phyloP scores from a whole-genome alignment of 2,888 invertebrate species.

The Pseudoips prasinana region DNA sequence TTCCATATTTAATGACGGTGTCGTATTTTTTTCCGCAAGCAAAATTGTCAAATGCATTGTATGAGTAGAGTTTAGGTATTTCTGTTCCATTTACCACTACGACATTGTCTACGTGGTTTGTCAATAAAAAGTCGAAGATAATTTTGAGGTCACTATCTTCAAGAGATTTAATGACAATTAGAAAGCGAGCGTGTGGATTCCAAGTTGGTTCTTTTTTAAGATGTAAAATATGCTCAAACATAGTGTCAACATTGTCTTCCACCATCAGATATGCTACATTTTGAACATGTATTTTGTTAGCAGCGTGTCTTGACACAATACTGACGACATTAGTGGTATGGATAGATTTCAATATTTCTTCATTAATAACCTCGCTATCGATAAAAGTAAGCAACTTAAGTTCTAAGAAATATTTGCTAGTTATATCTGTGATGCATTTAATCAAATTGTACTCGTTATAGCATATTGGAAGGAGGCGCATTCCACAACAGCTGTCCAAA shows the following conservation, averaged over 20 bases:
- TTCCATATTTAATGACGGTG: constrained; percentile 43
- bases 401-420: constrained; percentile 15
- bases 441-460: too few relatives aligned
- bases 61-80: constrained; percentile 46
- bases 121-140: constrained; percentile 46
- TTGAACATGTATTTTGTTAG: constrained; percentile 2
- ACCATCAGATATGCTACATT: constrained; percentile 41
- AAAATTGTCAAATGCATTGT: constrained; percentile 56
- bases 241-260: constrained; percentile 10
- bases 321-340: constrained; percentile 8
- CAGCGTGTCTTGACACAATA: constrained; percentile 3
- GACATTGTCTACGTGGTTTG: constrained; percentile 36
- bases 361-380: constrained; percentile 11
- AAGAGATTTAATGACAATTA: constrained; percentile 39
- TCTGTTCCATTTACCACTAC: constrained; percentile 40
- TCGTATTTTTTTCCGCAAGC: constrained; percentile 53
- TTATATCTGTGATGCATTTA: constrained; percentile 19
- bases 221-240: constrained; percentile 25
- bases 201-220: constrained; percentile 38
- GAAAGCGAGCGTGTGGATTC: constrained; percentile 44
- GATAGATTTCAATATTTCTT: constrained; percentile 13
- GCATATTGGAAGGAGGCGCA: too few relatives aligned
- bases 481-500: too few relatives aligned
- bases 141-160: constrained; percentile 18
- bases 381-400: constrained; percentile 17